Conservation (phyloP, 2,888 invertebrate genomes). For the Pseudococcus viburni region DNA sequence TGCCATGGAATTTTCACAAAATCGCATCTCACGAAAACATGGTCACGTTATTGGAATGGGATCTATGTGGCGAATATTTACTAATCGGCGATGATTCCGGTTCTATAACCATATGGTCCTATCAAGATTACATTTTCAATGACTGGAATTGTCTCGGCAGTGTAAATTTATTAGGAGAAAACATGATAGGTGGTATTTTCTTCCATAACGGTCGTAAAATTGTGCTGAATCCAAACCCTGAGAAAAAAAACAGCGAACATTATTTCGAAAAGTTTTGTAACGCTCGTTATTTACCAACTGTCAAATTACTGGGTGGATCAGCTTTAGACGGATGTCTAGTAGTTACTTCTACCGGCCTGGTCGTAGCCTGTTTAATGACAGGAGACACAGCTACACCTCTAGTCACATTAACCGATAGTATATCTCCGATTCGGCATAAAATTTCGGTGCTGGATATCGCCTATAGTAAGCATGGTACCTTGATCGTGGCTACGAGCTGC, state of each 20-base stretch:
- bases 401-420: conserved; percentile 76
- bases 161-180: conserved; percentile 82
- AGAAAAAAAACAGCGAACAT: conserved; percentile 84
- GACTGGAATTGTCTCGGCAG: conserved; percentile 85
- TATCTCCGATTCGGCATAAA: conserved; percentile 81
- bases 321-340: conserved; percentile 86
- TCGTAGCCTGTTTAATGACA: conserved; percentile 75
- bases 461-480: conserved; percentile 86
- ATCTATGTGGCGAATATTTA: conserved; percentile 85
- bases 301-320: conserved; percentile 88
- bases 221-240: conserved; percentile 73
- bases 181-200: conserved; percentile 86
- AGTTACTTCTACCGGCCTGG: conserved; percentile 82
- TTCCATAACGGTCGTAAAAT: conserved; percentile 91
- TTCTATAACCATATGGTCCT: conserved; percentile 82
- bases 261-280: conserved; percentile 86
- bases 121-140: conserved; percentile 87
- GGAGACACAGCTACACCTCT: conserved; percentile 70
- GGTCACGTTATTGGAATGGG: conserved; percentile 90
- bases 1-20: conserved; percentile 89
- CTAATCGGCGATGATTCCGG: conserved; percentile 87
- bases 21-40: conserved; percentile 76
- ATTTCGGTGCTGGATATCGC: conserved; percentile 86
- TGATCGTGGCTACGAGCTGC: conserved; percentile 84
- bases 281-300: conserved; percentile 83